Base-by-base conservation (phyloP, 2,888 invertebrate species). In the Abscondita cerata region DNA sequence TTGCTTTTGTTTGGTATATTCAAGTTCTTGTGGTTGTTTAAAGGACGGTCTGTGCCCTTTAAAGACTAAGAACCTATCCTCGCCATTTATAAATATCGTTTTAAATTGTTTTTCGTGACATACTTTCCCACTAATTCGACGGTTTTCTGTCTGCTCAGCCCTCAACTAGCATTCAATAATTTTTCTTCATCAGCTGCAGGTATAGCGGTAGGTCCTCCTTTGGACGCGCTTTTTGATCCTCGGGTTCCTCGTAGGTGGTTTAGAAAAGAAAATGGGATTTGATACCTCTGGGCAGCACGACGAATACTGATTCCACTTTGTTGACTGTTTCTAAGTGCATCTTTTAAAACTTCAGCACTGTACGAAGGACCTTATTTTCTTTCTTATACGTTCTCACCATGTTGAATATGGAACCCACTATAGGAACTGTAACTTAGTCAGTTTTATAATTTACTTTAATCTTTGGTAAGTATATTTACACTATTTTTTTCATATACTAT, bases 171-270 rank as follows among this genome's bases (percentile, higher is more conserved):
- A 6, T 38, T 38, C 2, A n/a, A n/a, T 38, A 38, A 38, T 38
- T 38, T 38, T 38, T 38, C 38, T n/a, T 38, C 38, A 38, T 38
- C 38, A 38, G 38, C 38, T 6, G 38, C 4, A 38, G 38, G 38
- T 38, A 38, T 38, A 12, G 38, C 38, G 38, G 38, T 38, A 38
- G 38, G 38, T 38, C 38, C 13, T 38, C 9, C 38, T 38, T 38
- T 38, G 38, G 38, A 38, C 5, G 38, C 13, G 38, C 5, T 38
- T 38, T 38, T 38, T 38, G 9, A 38, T n/a, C 38, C 38, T 38
- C 38, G 38, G 38, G 38, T 38, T 38, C 38, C 38, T 38, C 38
- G 38, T 38, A n/a, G 38, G 38, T 38, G 38, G n/a, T 2, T 38
- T 38, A 38, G 38, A 38, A 13, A 12, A 38, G 38, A 38, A 38